phyloP scores from a whole-genome alignment of 2,888 invertebrate genomes.

The Heliconius charithonia region DNA sequence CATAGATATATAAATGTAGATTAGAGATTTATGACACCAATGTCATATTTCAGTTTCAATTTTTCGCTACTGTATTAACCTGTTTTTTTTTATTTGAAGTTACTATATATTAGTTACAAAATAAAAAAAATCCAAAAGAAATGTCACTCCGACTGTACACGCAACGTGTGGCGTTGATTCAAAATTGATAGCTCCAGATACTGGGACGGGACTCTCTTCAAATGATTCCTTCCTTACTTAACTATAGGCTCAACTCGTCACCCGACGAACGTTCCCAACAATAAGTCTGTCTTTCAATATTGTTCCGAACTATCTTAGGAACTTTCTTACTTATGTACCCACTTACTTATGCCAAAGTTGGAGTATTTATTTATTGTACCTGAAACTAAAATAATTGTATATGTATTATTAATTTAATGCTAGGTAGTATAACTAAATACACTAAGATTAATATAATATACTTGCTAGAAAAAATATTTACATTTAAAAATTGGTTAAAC shows the following conservation, averaged over 20 bases:
- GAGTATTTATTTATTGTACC: neutral
- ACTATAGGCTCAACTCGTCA: constrained; percentile 28
- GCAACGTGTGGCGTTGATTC: constrained; percentile 54
- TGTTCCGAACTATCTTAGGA: constrained; percentile 4
- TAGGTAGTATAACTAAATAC: neutral
- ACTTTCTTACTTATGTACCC: constrained; percentile 15
- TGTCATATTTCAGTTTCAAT: no score
- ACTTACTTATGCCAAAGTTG: neutral
- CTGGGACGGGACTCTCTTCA: neutral
- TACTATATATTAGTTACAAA: neutral
- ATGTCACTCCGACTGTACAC: constrained; percentile 29
- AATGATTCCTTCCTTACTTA: constrained; percentile 28
- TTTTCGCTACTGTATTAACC: no score
- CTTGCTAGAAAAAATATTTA: neutral
- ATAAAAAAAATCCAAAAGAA: neutral
- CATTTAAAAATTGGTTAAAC: no score
- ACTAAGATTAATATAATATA: neutral
- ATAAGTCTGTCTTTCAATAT: constrained; percentile 10
- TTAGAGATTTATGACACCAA: no score
- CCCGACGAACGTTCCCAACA: neutral
- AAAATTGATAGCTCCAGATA: constrained; percentile 54
- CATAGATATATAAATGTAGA: no score
- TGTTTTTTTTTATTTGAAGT: no score
- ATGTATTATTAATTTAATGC: neutral
- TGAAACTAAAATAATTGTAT: neutral